Base-by-base conservation (phyloP, 2,888 invertebrate species). In the Cartodere bifasciata region DNA sequence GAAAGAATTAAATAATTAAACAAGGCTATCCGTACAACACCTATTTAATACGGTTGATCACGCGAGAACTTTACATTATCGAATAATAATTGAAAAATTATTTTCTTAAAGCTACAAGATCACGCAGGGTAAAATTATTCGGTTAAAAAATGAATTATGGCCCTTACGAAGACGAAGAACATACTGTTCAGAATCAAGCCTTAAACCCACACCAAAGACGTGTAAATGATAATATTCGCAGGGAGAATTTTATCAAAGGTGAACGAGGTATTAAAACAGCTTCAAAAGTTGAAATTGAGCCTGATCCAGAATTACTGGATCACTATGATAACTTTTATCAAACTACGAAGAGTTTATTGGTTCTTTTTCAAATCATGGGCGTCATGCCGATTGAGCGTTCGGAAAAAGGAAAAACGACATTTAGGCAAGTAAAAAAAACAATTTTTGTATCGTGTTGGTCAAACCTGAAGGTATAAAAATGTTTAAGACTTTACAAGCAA, bases 311-410 rank as follows among this genome's bases (percentile, higher is more conserved):
- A 1, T 55, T 75, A 1, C 51, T 79, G 40, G 75, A 77, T 38
- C 60, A 71, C 35, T 75, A 76, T 34, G 79, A 79, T 49, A 75
- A 71, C 32, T 80, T 79, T 47, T 79, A 79, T 47, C 58, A 71
- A 10, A 78, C 70, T 0, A 80, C 79, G 0, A 78, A 76, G 51
- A 77, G 77, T 45, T 54, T 80, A 23, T 52, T 80, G 38, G 73
- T 75, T 1, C 57, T 80, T 3, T 80, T 80, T 46, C 79, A 80
- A 53, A 73, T 79, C 23, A 79, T 76, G 78, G 79, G 79, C 3
- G 64, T 79, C 0, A 79, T 79, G 79, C 79, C 79, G 1, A 75
- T 80, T 23, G 75, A 76, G 64, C 64, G 78, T 23, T 72, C 72
- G 26, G 65, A 70, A 2, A 64, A 61, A 44, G 60, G 72, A 62